Percentiles rank a stretch among this genome's conserved stretches.
Conservation (phyloP, 2,797 vertebrate genomes). For the Clarias laeviceps region DNA sequence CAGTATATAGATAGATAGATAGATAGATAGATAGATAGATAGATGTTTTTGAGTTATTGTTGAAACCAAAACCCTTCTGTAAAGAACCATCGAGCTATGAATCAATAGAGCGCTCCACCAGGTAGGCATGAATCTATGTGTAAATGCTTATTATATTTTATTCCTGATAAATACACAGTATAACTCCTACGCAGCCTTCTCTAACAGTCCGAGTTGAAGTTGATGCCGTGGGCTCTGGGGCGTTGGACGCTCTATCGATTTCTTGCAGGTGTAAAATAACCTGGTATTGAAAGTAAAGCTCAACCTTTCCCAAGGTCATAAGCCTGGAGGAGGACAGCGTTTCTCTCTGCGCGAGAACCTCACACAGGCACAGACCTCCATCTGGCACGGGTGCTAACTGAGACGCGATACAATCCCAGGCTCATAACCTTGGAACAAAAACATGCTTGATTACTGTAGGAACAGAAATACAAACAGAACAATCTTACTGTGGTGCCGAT, state of each 20-base stretch:
- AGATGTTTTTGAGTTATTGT: no score
- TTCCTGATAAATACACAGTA: neutral
- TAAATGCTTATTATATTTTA: neutral
- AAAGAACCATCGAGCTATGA: neutral
- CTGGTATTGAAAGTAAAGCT: slow-evolving; percentile 54
- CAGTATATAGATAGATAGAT: no score
- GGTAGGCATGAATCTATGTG: neutral
- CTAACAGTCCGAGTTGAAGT: neutral
- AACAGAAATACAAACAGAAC: neutral
- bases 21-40: no score
- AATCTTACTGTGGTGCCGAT: neutral
- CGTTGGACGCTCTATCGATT: slow-evolving; percentile 49
- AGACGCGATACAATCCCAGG: neutral
- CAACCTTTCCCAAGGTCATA: slow-evolving; percentile 58
- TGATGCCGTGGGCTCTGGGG: slow-evolving; percentile 36
- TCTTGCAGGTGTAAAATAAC: slow-evolving; percentile 57
- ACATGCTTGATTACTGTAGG: slow-evolving; percentile 19
- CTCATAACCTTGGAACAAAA: slow-evolving; percentile 31
- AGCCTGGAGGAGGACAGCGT: slow-evolving; percentile 50
- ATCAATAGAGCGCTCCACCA: neutral
- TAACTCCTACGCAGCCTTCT: slow-evolving; percentile 13
- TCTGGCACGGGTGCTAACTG: slow-evolving; percentile 32
- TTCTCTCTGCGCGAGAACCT: neutral
- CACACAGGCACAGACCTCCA: neutral
- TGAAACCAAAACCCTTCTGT: neutral